Base-by-base conservation (phyloP, 2,113 vertebrate species). In the Saguinus midas region DNA sequence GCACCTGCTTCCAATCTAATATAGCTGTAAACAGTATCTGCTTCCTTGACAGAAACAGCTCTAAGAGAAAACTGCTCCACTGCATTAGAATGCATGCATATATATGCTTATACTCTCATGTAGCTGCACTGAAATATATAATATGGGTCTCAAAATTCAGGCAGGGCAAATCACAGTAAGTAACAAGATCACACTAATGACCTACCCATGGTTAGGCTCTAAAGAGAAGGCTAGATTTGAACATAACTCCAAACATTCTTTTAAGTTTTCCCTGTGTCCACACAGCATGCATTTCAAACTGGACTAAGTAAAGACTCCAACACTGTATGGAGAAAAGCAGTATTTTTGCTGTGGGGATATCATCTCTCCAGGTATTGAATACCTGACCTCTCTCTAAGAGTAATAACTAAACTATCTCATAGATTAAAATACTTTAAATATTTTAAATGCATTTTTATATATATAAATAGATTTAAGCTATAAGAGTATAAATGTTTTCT, bases 1-100 rank as follows among this genome's bases (percentile, higher is more conserved):
- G 64, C 83, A 95, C 57, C 50, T 91, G 91, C 87, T 82, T 94
- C 87, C 93, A 95, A 82, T 87, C 91, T 90, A 25, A 14, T 58
- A 72, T 72, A 73, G 70, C 4, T 90, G 45, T 84, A 84, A 94
- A 93, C 37, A 90, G 29, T 94, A 94, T 58, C 70, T 94, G 68
- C 58, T 91, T 85, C 37, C 78, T 94, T 87, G 76, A 43, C 11
- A 83, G 20, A 64, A 92, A 95, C 95, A 90, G n/a, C 48, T 89
- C 32, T 92, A 61, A 96, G 18, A 97, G 86, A 82, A 93, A 97
- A 88, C 1, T 80, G 40, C 37, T 72, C 18, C 84, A 13, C 11
- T 45, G 35, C 61, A 96, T 58, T 92, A 91, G 8, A n/a, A 29
- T 37, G 6, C 43, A 29, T 70, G 20, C 21, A 79, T 8, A 37